Evolutionary conservation across 2,113 vertebrate species (phyloP).

Genomic region (Oncorhynchus clarkii): DNA sequence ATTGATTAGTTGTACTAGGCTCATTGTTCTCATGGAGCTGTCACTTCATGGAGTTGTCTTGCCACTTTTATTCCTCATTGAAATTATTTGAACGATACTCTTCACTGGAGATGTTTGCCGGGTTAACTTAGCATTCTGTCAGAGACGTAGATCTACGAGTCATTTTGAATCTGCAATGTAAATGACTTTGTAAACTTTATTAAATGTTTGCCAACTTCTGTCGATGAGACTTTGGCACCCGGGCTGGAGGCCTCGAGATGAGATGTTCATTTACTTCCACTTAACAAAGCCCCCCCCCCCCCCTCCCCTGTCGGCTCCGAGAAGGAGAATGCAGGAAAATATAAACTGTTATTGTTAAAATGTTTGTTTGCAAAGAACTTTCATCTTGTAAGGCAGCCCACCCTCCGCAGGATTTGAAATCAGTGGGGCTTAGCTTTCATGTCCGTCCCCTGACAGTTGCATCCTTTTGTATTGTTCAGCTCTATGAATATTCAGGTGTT

Average conservation of each 20-base stretch:
- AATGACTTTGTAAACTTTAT: slow-evolving; percentile 66
- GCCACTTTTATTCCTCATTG: slow-evolving; percentile 43
- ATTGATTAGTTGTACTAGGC: slow-evolving; percentile 55
- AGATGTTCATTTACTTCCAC: slow-evolving; percentile 67
- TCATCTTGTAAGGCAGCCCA: slow-evolving; percentile 77
- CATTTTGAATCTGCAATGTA: slow-evolving; percentile 66
- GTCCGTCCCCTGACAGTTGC: slow-evolving; percentile 72
- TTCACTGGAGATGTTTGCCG: slow-evolving; percentile 33
- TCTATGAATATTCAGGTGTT: slow-evolving; percentile 79
- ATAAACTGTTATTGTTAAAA: slow-evolving; percentile 80
- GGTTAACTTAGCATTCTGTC: slow-evolving; percentile 26
- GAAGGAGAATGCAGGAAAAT: slow-evolving; percentile 68
- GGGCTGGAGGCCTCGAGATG: slow-evolving; percentile 62
- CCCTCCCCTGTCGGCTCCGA: slow-evolving; percentile 54
- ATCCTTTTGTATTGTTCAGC: slow-evolving; percentile 71
- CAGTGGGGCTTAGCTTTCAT: slow-evolving; percentile 75
- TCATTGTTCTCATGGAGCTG: slow-evolving; percentile 56
- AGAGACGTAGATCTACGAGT: slow-evolving; percentile 37
- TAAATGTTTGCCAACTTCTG: slow-evolving; percentile 63
- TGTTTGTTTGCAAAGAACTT: slow-evolving; percentile 81
- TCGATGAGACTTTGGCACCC: slow-evolving; percentile 54
- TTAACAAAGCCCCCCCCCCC: slow-evolving; percentile 46
- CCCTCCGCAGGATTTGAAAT: slow-evolving; percentile 74
- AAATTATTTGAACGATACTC: slow-evolving; percentile 26
- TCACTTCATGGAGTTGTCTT: slow-evolving; percentile 49